Conservation (phyloP, 2,113 vertebrate genomes). For the Cinclus cinclus region DNA sequence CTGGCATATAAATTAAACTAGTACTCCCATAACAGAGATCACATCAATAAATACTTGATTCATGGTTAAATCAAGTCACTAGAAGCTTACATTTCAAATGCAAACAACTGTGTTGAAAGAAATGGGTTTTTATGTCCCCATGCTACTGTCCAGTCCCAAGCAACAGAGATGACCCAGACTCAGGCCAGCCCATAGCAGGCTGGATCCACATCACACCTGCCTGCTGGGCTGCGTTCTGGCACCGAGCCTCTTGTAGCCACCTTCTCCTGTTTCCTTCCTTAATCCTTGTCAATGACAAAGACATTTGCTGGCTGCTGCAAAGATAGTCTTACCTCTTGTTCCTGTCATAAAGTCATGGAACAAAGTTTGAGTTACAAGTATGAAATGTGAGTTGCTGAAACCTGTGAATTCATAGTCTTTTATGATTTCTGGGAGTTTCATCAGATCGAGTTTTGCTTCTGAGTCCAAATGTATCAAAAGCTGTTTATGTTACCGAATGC, state of each 20-base stretch:
- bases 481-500: constrained; percentile 3
- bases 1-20: neutral
- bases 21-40: neutral
- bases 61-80: neutral
- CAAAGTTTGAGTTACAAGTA: neutral
- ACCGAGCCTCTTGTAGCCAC: neutral
- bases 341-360: neutral
- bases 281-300: neutral
- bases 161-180: neutral
- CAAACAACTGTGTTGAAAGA: neutral
- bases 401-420: neutral
- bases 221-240: neutral
- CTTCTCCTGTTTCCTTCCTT: neutral
- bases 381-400: neutral
- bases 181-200: neutral
- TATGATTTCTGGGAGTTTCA: constrained; percentile 24
- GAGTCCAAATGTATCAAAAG: constrained; percentile 6
- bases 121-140: fast-evolving
- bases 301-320: neutral
- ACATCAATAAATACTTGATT: neutral
- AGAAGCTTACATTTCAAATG: neutral
- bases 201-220: neutral
- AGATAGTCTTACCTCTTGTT: neutral
- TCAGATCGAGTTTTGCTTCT: neutral
- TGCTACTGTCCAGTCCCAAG: neutral